Percentiles rank a stretch among this genome's conserved stretches.
Conservation (phyloP, 2,888 invertebrate genomes). For the Smittia sp. region DNA sequence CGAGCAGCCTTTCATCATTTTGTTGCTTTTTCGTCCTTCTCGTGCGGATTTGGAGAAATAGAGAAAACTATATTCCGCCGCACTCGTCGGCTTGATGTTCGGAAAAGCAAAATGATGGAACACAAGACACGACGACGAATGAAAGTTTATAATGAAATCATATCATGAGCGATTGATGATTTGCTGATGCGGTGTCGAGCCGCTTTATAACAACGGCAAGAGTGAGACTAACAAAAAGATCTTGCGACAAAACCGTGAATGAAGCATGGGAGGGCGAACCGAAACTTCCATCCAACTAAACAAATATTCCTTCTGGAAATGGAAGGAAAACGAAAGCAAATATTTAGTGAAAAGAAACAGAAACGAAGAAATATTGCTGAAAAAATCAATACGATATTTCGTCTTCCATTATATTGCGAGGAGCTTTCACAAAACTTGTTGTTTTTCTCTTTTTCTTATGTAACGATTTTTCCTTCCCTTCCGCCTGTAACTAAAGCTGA, state of each 20-base stretch:
- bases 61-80: conserved; percentile 34
- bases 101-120: not conserved
- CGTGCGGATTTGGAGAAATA: conserved; percentile 4
- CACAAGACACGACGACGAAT: not conserved
- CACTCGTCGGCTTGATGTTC: not conserved
- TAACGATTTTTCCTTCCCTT: not conserved
- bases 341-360: conserved; percentile 37
- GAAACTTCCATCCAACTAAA: not conserved
- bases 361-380: conserved; percentile 40
- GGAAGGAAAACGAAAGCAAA: conserved; percentile 33
- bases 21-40: not conserved
- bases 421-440: conserved; percentile 33
- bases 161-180: conserved; percentile 22
- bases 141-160: conserved; percentile 27
- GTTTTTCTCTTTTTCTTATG: conserved; percentile 22
- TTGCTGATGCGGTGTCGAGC: not conserved
- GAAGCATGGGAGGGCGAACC: not conserved
- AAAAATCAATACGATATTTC: conserved; percentile 40
- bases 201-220: not conserved
- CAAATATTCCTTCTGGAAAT: conserved; percentile 13
- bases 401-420: conserved; percentile 14
- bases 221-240: not conserved
- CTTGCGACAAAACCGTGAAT: not conserved
- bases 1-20: not conserved
- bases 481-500: not conserved